A percentile compares a stretch with the other conserved stretches of the same genome.
These are phyloP conservation scores for Plecturocebus donacophilus DNA, from an alignment of 2,113 vertebrate species.

Conservation along the genomic window DNA sequence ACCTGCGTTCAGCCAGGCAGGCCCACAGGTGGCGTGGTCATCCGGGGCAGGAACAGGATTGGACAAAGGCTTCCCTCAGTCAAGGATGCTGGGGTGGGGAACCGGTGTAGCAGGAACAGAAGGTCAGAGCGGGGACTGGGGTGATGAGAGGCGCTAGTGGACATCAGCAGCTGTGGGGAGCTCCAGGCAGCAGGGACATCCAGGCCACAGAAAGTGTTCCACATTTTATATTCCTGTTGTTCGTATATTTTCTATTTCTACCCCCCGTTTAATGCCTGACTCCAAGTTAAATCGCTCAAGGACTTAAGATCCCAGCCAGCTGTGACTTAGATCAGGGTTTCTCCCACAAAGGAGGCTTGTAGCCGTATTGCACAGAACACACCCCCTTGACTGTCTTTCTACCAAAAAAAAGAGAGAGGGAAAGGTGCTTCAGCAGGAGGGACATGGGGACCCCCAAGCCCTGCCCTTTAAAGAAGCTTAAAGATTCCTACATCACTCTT, in stretches of 20 bases:
- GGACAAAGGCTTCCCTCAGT: background rate
- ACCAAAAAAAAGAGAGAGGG: background rate
- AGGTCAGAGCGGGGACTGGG: background rate
- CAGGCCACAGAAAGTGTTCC: background rate
- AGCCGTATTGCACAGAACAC: background rate
- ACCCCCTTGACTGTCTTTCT: background rate
- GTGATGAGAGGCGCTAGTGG: background rate
- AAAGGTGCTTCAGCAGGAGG: background rate
- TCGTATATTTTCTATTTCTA: background rate
- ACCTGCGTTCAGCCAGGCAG: background rate
- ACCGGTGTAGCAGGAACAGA: accelerated
- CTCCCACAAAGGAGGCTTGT: background rate
- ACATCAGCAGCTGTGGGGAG: too few relatives aligned
- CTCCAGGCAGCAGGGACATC: accelerated
- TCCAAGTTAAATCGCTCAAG: background rate
- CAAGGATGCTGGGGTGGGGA: background rate
- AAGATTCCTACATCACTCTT: background rate
- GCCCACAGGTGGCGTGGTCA: background rate
- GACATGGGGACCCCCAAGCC: background rate
- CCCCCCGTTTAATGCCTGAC: background rate
- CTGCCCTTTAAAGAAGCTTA: background rate
- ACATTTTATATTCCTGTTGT: accelerated
- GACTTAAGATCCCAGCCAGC: background rate
- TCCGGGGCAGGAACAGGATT: background rate
- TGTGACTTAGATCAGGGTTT: background rate